phyloP scores from a whole-genome alignment of 1,140 invertebrate genomes.

The Dinoponera quadriceps region DNA sequence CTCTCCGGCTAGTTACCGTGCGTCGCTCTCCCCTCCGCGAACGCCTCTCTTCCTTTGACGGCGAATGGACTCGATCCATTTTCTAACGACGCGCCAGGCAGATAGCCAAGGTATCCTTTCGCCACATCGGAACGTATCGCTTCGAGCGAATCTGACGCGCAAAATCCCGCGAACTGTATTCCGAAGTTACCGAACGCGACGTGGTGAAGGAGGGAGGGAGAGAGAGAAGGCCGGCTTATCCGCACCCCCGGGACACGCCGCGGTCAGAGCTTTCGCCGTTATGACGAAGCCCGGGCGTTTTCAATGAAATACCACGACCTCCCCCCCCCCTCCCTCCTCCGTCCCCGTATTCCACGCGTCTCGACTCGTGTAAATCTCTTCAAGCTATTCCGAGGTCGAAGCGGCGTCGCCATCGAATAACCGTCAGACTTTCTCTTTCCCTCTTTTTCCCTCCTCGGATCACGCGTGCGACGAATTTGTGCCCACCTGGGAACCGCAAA shows the following conservation, averaged over 20 bases:
- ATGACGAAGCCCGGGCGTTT: constrained; percentile 34
- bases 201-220: background rate
- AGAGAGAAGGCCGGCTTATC: constrained; percentile 14
- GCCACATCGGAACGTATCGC: background rate
- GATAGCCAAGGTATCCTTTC: constrained; percentile 52
- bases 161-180: constrained; percentile 28
- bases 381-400: constrained; percentile 34
- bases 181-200: constrained; percentile 8
- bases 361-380: constrained; percentile 57
- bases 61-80: constrained; percentile 66
- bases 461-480: too few relatives aligned
- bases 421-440: background rate
- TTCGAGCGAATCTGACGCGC: background rate
- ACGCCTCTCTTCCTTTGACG: constrained; percentile 57
- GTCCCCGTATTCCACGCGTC: constrained; percentile 5
- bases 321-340: background rate
- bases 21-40: constrained; percentile 8
- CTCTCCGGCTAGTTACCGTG: constrained; percentile 74
- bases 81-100: constrained; percentile 63
- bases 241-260: background rate
- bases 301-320: constrained; percentile 54
- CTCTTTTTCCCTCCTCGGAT: background rate
- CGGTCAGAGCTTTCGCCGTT: constrained; percentile 34
- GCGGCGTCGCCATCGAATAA: constrained; percentile 18
- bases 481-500: too few relatives aligned